Percentiles rank a stretch among this genome's conserved stretches.
phyloP scores from a whole-genome alignment of 64 coral and sea anemone genomes.

The Montipora capricornis region DNA sequence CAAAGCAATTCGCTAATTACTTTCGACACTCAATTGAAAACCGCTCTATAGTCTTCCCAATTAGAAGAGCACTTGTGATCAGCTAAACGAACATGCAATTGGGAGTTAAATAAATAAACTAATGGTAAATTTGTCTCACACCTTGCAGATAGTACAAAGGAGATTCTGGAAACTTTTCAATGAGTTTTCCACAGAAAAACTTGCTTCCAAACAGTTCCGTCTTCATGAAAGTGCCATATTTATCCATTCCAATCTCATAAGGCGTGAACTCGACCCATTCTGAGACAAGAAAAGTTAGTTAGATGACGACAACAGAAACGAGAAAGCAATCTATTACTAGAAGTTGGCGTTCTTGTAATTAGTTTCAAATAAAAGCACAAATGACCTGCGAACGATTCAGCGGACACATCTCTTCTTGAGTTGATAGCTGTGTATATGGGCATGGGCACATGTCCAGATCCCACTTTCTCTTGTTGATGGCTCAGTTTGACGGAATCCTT shows the following conservation, averaged over 20 bases:
- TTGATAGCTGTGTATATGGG: conserved; percentile 76
- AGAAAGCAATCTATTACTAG: neutral
- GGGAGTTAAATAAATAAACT: too few species aligned
- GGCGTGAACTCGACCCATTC: conserved; percentile 80
- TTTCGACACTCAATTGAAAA: too few species aligned
- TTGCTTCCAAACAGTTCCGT: conserved; percentile 71
- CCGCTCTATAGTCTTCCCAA: too few species aligned
- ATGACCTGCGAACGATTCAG: conserved; percentile 58
- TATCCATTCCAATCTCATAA: conserved; percentile 74
- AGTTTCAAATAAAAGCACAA: neutral
- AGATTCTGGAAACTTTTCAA: conserved; percentile 51
- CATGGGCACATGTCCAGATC: conserved; percentile 41
- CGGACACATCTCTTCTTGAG: conserved; percentile 57
- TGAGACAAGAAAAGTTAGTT: neutral
- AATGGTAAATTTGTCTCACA: neutral
- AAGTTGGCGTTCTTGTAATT: too few species aligned
- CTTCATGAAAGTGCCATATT: conserved; percentile 70
- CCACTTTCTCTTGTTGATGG: conserved; percentile 37
- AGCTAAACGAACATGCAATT: too few species aligned
- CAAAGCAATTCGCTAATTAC: too few species aligned
- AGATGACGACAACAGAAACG: too few species aligned
- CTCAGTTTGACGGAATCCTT: conserved; percentile 38
- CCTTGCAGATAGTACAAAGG: conserved; percentile 60
- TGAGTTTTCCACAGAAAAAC: conserved; percentile 65
- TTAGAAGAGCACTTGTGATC: too few species aligned